A percentile compares a stretch with the other conserved stretches of the same genome.
phyloP scores from a whole-genome alignment of 2,113 vertebrate species.

The Rana temporaria region DNA sequence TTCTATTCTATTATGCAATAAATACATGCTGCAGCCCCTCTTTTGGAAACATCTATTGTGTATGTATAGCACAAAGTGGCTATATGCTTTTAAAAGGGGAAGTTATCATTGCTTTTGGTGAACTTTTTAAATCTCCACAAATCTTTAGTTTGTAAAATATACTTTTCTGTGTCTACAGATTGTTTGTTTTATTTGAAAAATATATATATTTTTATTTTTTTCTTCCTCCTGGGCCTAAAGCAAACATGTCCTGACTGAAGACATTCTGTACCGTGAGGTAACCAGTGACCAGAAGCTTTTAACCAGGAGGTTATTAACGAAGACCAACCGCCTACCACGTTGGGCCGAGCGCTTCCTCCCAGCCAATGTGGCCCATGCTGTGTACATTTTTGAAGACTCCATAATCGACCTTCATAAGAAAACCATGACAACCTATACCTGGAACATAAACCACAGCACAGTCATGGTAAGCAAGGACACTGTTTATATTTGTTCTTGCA shows the following conservation, averaged over 20 bases:
- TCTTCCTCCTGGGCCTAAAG: constrained; percentile 65
- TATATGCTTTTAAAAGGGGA: too few species aligned
- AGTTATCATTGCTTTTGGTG: too few species aligned
- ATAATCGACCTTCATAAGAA: constrained; percentile 90
- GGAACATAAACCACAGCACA: constrained; percentile 94
- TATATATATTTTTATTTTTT: too few species aligned
- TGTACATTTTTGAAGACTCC: constrained; percentile 96
- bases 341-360: constrained; percentile 95
- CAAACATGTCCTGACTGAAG: constrained; percentile 97
- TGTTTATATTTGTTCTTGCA: background rate
- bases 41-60: too few species aligned
- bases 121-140: too few species aligned
- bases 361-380: constrained; percentile 87
- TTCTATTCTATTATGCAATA: too few species aligned
- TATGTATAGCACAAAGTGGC: too few species aligned
- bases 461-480: constrained; percentile 81
- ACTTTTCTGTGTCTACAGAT: too few species aligned
- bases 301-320: constrained; percentile 94
- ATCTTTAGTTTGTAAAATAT: too few species aligned
- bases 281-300: constrained; percentile 91
- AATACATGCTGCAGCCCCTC: too few species aligned
- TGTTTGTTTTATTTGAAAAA: too few species aligned
- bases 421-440: constrained; percentile 94
- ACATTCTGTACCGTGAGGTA: constrained; percentile 94
- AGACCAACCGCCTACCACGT: constrained; percentile 91